A percentile compares a stretch with the other conserved stretches of the same genome.
Conservation (phyloP, 2,888 invertebrate species). For the Mongoloraphidia duomilia region DNA sequence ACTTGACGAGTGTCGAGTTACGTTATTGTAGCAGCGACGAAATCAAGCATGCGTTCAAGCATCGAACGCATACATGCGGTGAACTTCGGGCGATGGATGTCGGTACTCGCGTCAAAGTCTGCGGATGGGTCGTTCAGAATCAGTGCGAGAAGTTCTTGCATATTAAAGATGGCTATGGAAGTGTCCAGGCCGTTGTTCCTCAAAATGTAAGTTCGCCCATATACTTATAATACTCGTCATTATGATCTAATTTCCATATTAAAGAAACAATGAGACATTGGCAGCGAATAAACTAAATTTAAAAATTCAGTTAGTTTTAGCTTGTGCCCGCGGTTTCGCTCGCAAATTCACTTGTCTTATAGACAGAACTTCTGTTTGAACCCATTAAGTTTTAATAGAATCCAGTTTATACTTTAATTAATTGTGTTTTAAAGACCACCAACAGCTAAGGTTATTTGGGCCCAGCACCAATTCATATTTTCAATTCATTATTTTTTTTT, state of each 20-base stretch:
- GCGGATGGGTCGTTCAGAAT: slow-evolving; percentile 29
- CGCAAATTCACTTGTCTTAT: too few relatives aligned
- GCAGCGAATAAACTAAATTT: too few relatives aligned
- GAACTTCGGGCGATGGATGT: slow-evolving; percentile 26
- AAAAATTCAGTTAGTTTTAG: too few relatives aligned
- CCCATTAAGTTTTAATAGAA: too few relatives aligned
- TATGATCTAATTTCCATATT: not conserved
- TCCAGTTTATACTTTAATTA: too few relatives aligned
- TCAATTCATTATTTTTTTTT: too few relatives aligned
- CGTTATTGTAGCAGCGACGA: not conserved
- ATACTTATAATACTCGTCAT: not conserved
- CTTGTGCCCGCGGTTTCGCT: too few relatives aligned
- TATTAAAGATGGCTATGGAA: slow-evolving; percentile 31
- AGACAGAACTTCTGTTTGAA: too few relatives aligned
- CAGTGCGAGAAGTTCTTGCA: slow-evolving; percentile 27
- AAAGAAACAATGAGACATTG: not conserved
- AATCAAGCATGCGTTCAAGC: slow-evolving; percentile 15
- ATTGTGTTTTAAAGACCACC: too few relatives aligned
- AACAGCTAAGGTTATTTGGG: too few relatives aligned
- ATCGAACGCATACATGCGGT: slow-evolving; percentile 30
- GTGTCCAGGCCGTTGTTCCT: slow-evolving; percentile 28
- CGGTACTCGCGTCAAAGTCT: slow-evolving; percentile 24
- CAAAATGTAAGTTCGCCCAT: slow-evolving; percentile 10
- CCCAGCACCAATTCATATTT: too few relatives aligned
- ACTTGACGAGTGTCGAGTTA: slow-evolving; percentile 1